phyloP scores from a whole-genome alignment of 2,888 invertebrate species.

The Sympetrum striolatum region DNA sequence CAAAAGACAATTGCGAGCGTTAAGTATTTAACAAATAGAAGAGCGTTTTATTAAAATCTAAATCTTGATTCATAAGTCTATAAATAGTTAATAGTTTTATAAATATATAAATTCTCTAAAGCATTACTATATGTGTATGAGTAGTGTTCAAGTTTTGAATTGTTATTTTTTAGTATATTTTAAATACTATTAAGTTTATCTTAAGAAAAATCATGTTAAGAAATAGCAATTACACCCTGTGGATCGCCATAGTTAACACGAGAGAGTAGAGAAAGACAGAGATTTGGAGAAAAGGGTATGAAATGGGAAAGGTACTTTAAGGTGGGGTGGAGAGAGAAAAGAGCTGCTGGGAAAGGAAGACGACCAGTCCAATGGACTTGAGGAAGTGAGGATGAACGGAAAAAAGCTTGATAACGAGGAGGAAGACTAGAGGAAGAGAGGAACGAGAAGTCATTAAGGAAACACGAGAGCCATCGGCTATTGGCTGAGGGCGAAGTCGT shows the following conservation, averaged over 20 bases:
- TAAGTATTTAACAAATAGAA: too few relatives aligned
- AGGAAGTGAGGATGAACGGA: neutral
- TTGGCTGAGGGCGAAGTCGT: conserved; percentile 1
- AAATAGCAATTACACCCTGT: too few relatives aligned
- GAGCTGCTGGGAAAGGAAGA: neutral
- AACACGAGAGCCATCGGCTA: conserved; percentile 13
- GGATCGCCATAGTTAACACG: neutral
- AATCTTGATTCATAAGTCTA: too few relatives aligned
- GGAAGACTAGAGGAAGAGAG: neutral
- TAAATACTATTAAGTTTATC: too few relatives aligned
- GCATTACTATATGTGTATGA: too few relatives aligned
- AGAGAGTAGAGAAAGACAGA: neutral
- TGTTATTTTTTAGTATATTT: too few relatives aligned
- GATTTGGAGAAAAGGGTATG: neutral
- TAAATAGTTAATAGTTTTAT: too few relatives aligned
- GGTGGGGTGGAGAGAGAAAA: neutral
- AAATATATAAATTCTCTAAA: too few relatives aligned
- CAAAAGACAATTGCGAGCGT: too few relatives aligned
- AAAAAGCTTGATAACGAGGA: neutral
- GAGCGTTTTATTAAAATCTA: too few relatives aligned
- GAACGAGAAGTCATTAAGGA: neutral
- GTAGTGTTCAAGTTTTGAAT: too few relatives aligned
- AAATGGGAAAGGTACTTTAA: neutral
- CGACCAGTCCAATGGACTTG: neutral
- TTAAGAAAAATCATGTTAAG: too few relatives aligned